These are phyloP conservation scores for Dilophus febrilis DNA, from an alignment of 2,888 invertebrate genomes.

Conservation along the genomic window DNA sequence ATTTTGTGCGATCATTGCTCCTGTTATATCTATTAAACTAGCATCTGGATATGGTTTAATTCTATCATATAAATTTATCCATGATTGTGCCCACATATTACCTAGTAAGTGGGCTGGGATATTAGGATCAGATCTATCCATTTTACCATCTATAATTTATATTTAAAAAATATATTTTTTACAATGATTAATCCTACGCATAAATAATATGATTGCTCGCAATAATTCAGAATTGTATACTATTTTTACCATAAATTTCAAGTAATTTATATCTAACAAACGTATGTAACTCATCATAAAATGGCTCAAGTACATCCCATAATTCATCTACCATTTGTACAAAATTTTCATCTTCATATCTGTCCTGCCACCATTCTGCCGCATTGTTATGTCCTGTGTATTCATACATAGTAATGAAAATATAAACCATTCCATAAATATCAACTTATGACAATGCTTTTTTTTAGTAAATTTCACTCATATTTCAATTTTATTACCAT, in stretches of 20 bases:
- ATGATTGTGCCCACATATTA: conserved; percentile 27
- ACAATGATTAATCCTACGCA: no score
- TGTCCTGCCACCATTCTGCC: conserved; percentile 31
- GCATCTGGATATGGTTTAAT: conserved; percentile 24
- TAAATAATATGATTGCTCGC: no score
- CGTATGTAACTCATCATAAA: conserved; percentile 24
- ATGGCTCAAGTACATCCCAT: conserved; percentile 17
- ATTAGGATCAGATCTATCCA: background rate
- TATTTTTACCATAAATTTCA: conserved; percentile 20
- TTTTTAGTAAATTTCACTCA: conserved; percentile 23
- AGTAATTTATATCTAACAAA: conserved; percentile 21
- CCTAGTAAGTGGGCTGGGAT: conserved; percentile 39
- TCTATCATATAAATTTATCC: conserved; percentile 27
- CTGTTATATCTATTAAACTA: conserved; percentile 31
- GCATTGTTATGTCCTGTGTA: no score
- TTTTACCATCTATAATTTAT: conserved; percentile 19
- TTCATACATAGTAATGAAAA: background rate
- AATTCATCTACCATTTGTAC: conserved; percentile 15
- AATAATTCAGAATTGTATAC: conserved; percentile 4
- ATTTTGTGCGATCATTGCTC: conserved; percentile 25
- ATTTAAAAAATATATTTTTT: conserved; percentile 19
- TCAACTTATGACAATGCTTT: background rate
- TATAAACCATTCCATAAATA: background rate
- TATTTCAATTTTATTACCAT: conserved; percentile 32
- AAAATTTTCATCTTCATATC: conserved; percentile 28